Percentiles rank a stretch among this genome's conserved stretches.
These are phyloP conservation scores for Spodoptera frugiperda DNA, from an alignment of 1,140 invertebrate species.

Conservation along the genomic window DNA sequence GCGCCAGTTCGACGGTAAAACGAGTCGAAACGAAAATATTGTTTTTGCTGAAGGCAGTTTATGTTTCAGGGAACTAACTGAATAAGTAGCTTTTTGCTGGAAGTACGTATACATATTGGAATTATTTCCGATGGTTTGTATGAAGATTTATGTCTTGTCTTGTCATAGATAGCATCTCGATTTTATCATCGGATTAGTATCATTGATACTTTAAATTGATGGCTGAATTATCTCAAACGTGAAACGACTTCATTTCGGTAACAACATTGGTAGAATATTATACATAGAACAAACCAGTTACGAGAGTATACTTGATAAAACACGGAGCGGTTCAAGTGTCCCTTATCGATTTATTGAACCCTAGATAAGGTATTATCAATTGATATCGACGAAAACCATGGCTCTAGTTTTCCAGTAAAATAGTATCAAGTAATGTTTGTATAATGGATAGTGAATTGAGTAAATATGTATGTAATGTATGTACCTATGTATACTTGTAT, in stretches of 20 bases:
- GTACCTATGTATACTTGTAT: background rate
- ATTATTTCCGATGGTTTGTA: constrained; percentile 24
- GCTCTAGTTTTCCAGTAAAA: constrained; percentile 7
- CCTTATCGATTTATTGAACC: constrained; percentile 48
- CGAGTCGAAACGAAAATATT: constrained; percentile 1
- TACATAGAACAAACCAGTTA: constrained; percentile 16
- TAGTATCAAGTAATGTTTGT: background rate
- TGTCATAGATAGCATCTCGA: background rate
- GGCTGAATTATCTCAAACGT: background rate
- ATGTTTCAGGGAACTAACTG: background rate
- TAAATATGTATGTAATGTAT: background rate
- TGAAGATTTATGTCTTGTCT: constrained; percentile 31
- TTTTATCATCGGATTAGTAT: constrained; percentile 16
- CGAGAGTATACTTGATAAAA: constrained; percentile 17
- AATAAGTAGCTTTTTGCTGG: background rate
- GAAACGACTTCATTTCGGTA: background rate
- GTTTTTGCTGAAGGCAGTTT: background rate
- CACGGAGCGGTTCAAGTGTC: constrained; percentile 47
- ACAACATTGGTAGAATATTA: too few species aligned
- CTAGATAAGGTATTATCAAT: constrained; percentile 41
- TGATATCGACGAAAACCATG: constrained; percentile 16
- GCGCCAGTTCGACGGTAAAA: constrained; percentile 53
- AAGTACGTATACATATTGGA: background rate
- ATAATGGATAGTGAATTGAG: background rate
- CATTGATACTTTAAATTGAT: background rate